Evolutionary conservation across 2,797 vertebrate species (phyloP).

Genomic region (Odontamblyopus lacepedii): DNA sequence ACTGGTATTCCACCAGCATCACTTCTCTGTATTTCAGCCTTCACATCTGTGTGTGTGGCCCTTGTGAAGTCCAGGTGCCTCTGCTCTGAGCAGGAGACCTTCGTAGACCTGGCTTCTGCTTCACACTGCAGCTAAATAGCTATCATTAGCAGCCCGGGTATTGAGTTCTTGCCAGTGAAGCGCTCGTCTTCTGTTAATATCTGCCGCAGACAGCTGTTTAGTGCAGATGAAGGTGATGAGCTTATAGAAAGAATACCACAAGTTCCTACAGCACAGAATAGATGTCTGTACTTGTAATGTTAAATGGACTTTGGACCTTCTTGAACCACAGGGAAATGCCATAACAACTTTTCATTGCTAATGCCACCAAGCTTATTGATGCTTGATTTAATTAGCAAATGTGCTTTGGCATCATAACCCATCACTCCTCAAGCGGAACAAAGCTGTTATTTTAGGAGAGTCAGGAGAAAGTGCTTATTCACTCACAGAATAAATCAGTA

Average conservation of each 20-base stretch:
- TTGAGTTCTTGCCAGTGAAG: slow-evolving; percentile 35
- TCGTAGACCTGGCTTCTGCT: slow-evolving; percentile 20
- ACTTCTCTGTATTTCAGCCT: too few species aligned
- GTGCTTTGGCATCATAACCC: slow-evolving; percentile 10
- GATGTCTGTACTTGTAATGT: not conserved
- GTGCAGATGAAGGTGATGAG: slow-evolving; percentile 31
- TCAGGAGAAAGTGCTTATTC: slow-evolving; percentile 8
- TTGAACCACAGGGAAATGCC: slow-evolving; percentile 12
- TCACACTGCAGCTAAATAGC: slow-evolving; percentile 33
- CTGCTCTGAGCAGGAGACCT: slow-evolving; percentile 22
- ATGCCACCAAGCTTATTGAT: slow-evolving; percentile 12
- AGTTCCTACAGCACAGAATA: slow-evolving; percentile 14
- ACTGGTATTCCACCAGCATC: too few species aligned
- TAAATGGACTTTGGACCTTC: not conserved
- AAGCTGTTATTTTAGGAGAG: slow-evolving; percentile 3
- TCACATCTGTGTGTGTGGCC: not conserved
- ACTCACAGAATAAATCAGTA: slow-evolving; percentile 18
- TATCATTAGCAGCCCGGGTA: slow-evolving; percentile 44
- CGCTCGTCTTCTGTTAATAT: slow-evolving; percentile 38
- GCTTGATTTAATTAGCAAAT: slow-evolving; percentile 12
- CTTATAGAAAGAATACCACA: slow-evolving; percentile 13
- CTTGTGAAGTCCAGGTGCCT: slow-evolving; percentile 33
- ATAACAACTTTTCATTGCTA: slow-evolving; percentile 5
- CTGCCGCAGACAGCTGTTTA: slow-evolving; percentile 38
- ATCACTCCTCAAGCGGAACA: slow-evolving; percentile 15